A percentile compares a stretch with the other conserved stretches of the same genome.
phyloP scores from a whole-genome alignment of 2,797 vertebrate genomes.

The Kryptopterus vitreolus region DNA sequence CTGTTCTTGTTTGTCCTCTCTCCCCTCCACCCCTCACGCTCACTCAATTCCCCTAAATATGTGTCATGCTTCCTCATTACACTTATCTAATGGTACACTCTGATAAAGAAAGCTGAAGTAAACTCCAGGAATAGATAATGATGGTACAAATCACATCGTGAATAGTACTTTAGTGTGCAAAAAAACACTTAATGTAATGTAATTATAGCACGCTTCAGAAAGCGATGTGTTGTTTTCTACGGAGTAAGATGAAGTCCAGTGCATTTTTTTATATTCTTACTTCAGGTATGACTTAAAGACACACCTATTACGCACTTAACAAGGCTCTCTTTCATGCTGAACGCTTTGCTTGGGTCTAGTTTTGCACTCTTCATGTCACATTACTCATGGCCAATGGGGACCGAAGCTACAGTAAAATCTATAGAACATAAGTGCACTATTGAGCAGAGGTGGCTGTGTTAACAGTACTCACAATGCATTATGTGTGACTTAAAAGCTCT shows the following conservation, averaged over 20 bases:
- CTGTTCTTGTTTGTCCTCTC: slow-evolving; percentile 46
- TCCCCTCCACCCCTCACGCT: background rate
- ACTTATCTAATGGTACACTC: background rate
- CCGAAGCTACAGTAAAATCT: background rate
- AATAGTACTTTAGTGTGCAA: background rate
- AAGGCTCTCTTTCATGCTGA: slow-evolving; percentile 26
- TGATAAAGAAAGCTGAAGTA: slow-evolving; percentile 9
- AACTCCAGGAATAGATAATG: background rate
- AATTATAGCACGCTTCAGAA: too few species aligned
- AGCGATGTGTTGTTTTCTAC: too few species aligned
- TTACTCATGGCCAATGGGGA: slow-evolving; percentile 10
- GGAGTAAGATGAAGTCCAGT: slow-evolving; percentile 3
- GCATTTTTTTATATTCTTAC: slow-evolving; percentile 20
- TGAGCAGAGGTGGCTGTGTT: background rate
- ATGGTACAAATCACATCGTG: background rate
- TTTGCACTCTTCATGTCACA: slow-evolving; percentile 10
- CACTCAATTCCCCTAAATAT: background rate
- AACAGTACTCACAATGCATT: background rate
- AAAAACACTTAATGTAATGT: background rate
- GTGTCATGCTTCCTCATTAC: background rate
- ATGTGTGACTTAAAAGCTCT: background rate
- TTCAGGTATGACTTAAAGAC: slow-evolving; percentile 10
- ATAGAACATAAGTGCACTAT: slow-evolving; percentile 10
- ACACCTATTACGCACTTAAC: slow-evolving; percentile 30
- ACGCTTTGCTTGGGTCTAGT: slow-evolving; percentile 6